Evolutionary conservation across 2,888 invertebrate genomes (phyloP).

Genomic region (Scrobipalpa atriplicella): DNA sequence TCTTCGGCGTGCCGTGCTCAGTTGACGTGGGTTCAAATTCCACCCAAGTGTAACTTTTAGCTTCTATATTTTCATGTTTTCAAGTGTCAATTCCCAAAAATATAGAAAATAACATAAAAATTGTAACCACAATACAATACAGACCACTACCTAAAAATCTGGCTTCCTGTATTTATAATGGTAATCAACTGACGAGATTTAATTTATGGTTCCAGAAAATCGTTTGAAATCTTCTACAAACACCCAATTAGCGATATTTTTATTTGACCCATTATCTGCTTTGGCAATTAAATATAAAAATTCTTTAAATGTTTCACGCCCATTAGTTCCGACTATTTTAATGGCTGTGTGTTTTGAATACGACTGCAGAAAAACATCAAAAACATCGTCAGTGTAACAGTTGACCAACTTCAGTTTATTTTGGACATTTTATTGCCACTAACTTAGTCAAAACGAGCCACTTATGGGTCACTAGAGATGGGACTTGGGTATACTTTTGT

Average conservation of each 20-base stretch:
- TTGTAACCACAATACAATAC: too few species aligned
- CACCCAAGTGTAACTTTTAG: too few species aligned
- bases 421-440: slow-evolving; percentile 28
- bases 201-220: neutral
- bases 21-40: too few species aligned
- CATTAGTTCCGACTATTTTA: slow-evolving; percentile 16
- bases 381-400: neutral
- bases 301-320: slow-evolving; percentile 20
- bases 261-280: slow-evolving; percentile 12
- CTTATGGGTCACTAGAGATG: slow-evolving; percentile 29
- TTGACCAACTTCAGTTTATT: slow-evolving; percentile 28
- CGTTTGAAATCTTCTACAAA: neutral
- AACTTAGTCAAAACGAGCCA: slow-evolving; percentile 26
- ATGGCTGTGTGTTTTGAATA: slow-evolving; percentile 11
- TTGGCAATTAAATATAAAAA: neutral
- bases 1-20: too few species aligned
- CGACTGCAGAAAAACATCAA: slow-evolving; percentile 15
- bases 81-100: too few species aligned
- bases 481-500: neutral
- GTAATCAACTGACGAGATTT: too few species aligned
- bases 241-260: neutral
- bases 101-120: too few species aligned
- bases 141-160: too few species aligned
- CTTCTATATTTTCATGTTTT: too few species aligned
- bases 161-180: too few species aligned